Evolutionary conservation across 2,888 invertebrate genomes (phyloP), one percentile per base, ranked within the genome.

Genomic region (Tromatobia lineatoria): DNA sequence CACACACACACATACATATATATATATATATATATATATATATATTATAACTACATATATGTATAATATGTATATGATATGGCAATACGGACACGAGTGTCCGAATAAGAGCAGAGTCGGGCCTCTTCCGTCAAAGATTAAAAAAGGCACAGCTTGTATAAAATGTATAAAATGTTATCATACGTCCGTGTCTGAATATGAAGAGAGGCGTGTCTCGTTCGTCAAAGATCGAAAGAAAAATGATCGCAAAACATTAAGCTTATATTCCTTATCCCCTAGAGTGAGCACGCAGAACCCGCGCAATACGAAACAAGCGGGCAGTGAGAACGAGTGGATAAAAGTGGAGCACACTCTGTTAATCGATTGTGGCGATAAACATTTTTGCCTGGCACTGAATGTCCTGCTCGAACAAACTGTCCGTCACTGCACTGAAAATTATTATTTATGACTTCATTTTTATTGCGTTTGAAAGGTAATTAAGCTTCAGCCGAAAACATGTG

Each of bases 331-430:
- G 70, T 20, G 18, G 52, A 47, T 59, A 61, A 80, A 83, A 83
- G 80, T 83, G 73, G 83, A 80, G 83, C 76, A 73, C 66, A 76
- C 59, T 75, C 34, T 64, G 75, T 83, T 83, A 83, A 83, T 83
- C 80, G 76, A 83, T 80, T 50, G 76, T 76, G 66, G 42, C 54
- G 75, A 80, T 80, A 76, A 80, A 59, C 61, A 74, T 50, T 61
- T 74, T 61, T 67, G 18, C 57, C 38, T 23, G 66, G 29, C 54
- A 54, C 18, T 29, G 29, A 34, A n/a, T 54, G 66, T 29, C 29
- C 8, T 18, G 34, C 66, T 38, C 78, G 54, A 64, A 69, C 38
- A 57, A 54, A 61, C 64, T 50, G 34, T 71, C 6, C 67, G 50
- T 45, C 47, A 38, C 3, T 50, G 69, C n/a, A 20, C 25, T 34